phyloP scores from a whole-genome alignment of 2,797 vertebrate genomes.

The Nasua narica region DNA sequence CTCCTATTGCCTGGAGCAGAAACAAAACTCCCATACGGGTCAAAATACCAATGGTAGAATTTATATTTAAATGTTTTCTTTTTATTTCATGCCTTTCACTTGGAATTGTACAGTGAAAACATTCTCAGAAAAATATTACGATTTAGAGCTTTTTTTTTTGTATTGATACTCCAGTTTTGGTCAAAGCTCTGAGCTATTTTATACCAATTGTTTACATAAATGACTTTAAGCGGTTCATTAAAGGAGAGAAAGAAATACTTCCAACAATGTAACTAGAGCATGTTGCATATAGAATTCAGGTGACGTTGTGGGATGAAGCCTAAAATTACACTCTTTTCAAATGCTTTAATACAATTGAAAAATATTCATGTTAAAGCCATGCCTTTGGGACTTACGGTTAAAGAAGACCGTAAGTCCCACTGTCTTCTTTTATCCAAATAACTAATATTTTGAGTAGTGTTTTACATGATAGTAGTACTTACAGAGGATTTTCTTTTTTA shows the following conservation, averaged over 20 bases:
- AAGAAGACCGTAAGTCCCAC: too few species aligned
- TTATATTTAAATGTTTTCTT: constrained; percentile 43
- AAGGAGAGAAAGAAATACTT: not conserved
- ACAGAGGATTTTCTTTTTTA: constrained; percentile 1
- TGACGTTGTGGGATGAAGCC: constrained; percentile 19
- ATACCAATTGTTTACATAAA: constrained; percentile 25
- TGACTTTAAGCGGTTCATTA: constrained; percentile 34
- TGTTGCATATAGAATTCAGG: constrained; percentile 23
- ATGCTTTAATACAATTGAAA: constrained; percentile 44
- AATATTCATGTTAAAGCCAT: constrained; percentile 45
- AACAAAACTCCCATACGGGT: constrained; percentile 47
- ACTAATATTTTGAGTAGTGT: constrained; percentile 47
- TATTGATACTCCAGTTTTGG: not conserved
- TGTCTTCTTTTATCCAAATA: constrained; percentile 41
- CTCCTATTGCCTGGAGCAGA: not conserved
- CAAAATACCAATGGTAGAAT: constrained; percentile 19
- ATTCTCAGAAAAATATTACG: constrained; percentile 42
- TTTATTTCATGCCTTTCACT: constrained; percentile 47
- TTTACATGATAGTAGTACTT: constrained; percentile 31
- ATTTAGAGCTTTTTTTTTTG: not conserved
- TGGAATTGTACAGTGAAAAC: not conserved
- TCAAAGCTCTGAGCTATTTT: constrained; percentile 43
- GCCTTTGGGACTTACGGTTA: too few species aligned
- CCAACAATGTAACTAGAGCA: not conserved
- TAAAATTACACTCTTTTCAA: constrained; percentile 57